Percentiles rank a stretch among this genome's conserved stretches.
phyloP scores from a whole-genome alignment of 2,888 invertebrate genomes.

The Odontomyia ornata region DNA sequence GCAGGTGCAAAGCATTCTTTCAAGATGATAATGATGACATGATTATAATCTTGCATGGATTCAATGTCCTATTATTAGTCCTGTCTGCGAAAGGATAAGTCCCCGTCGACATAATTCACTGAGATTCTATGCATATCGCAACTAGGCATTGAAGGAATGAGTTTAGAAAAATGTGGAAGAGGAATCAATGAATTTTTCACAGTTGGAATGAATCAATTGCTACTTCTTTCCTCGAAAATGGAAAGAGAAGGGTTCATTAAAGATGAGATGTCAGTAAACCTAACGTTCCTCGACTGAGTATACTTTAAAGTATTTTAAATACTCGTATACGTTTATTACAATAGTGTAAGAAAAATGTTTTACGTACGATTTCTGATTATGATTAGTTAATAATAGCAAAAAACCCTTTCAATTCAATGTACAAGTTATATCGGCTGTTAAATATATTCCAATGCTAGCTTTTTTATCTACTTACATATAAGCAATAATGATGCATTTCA shows the following conservation, averaged over 20 bases:
- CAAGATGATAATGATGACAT: conserved; percentile 16
- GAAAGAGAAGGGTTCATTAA: neutral
- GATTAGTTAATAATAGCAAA: too few relatives aligned
- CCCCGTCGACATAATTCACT: neutral
- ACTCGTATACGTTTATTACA: too few relatives aligned
- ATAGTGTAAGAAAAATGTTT: too few relatives aligned
- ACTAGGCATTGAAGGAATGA: neutral
- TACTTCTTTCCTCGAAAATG: neutral
- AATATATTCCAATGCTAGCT: too few relatives aligned
- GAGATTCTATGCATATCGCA: neutral
- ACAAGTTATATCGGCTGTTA: too few relatives aligned
- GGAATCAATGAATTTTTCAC: neutral
- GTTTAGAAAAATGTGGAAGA: neutral
- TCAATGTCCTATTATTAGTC: conserved; percentile 32
- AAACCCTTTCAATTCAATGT: too few relatives aligned
- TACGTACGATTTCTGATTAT: too few relatives aligned
- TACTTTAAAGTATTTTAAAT: too few relatives aligned
- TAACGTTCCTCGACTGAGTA: too few relatives aligned
- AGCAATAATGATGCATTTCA: too few relatives aligned
- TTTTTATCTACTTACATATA: too few relatives aligned
- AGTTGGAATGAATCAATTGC: neutral
- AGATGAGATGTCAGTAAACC: too few relatives aligned
- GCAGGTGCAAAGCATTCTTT: conserved; percentile 31
- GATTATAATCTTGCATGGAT: conserved; percentile 16
- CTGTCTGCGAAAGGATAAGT: conserved; percentile 1